Evolutionary conservation across 2,797 vertebrate species (phyloP).

Genomic region (Mionectes olivaceus): DNA sequence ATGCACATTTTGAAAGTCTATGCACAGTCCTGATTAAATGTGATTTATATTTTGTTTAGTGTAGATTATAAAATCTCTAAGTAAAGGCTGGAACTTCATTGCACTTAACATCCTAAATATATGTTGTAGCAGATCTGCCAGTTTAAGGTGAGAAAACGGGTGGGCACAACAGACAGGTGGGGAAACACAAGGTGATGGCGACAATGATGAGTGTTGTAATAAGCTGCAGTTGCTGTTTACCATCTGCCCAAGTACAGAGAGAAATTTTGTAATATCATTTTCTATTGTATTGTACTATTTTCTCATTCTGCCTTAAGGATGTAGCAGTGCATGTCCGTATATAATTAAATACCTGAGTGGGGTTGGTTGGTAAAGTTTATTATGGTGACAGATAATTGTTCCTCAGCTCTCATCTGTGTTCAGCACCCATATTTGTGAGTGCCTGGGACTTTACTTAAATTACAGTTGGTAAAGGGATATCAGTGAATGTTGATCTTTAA

Average conservation of each 20-base stretch:
- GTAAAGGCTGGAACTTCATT: neutral
- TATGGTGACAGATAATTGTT: neutral
- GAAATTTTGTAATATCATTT: neutral
- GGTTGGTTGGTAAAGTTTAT: neutral
- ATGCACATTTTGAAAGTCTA: neutral
- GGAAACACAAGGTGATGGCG: neutral
- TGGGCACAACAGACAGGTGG: neutral
- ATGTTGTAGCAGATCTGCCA: neutral
- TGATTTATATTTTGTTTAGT: neutral
- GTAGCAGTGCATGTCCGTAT: rapidly evolving
- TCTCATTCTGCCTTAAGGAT: neutral
- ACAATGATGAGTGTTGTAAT: neutral
- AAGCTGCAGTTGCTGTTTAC: neutral
- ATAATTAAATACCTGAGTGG: neutral
- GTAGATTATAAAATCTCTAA: neutral
- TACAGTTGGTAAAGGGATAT: neutral
- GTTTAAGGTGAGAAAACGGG: neutral
- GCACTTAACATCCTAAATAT: neutral
- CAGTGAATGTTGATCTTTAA: neutral
- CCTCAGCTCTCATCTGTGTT: rapidly evolving
- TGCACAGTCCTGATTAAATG: neutral
- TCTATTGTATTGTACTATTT: neutral
- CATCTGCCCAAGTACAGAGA: neutral
- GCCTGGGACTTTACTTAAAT: neutral
- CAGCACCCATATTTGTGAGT: neutral